Evolutionary conservation across 2,797 vertebrate species (phyloP), one percentile per base, ranked within the genome.

Genomic region (Centropyge bicolor): DNA sequence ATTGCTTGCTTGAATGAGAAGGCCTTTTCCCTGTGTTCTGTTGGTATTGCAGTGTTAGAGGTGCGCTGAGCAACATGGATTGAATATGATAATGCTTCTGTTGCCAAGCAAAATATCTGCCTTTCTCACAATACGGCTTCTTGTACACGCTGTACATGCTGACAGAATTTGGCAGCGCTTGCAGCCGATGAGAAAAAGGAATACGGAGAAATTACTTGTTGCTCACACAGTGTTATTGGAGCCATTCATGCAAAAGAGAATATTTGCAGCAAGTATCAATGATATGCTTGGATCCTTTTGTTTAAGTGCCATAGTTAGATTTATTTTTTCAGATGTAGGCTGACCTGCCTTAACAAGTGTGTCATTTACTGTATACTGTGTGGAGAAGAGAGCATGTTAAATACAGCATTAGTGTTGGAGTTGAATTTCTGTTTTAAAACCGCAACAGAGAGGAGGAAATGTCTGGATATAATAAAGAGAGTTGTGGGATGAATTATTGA

Each of bases 401-500:
- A 76, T 40, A 16, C 27, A 70, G 14, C 16, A 38, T 71, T 61
- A 41, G 19, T 52, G 46, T 13, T 52, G 5, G 5, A 57, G 51
- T 62, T 67, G 41, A 16, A 38, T 70, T 70, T 78, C 54, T 71
- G 63, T 38, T 22, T 45, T 49, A 73, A 78, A 59, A 67, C 49
- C 38, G 57, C 4, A 63, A 27, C 63, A 54, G n/a, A 65, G 57
- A 62, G 70, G 77, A 78, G 56, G 70, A 85, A 73, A 84, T 70
- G 70, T 90, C 86, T 88, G 80, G 86, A 86, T 89, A 76, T 84
- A 84, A 85, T 84, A 77, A 86, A 84, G 67, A 85, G 76, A 78
- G 79, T 83, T 80, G 75, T 89, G 80, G 87, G 78, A 91, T 94
- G 74, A 93, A 94, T 94, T 92, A 92, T 92, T 95, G 85, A 94